phyloP scores from a whole-genome alignment of 1,140 invertebrate species.

The Brachionus paranguensis region DNA sequence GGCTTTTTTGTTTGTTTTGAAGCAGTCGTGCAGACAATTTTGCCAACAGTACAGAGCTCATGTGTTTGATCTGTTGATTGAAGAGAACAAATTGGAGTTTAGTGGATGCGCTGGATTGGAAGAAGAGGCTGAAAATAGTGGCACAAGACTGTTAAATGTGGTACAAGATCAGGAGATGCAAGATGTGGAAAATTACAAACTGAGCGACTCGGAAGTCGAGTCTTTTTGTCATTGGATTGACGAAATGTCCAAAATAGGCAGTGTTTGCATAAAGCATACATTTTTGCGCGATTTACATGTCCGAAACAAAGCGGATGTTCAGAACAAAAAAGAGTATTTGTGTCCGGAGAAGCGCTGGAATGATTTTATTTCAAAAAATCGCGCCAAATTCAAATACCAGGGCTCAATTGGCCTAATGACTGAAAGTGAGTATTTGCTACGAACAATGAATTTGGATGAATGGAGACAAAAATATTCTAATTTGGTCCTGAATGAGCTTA shows the following conservation, averaged over 20 bases:
- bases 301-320: background rate
- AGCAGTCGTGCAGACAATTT: background rate
- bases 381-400: background rate
- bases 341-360: background rate
- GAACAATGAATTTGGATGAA: background rate
- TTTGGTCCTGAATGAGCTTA: background rate
- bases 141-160: background rate
- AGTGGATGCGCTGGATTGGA: background rate
- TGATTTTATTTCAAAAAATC: background rate
- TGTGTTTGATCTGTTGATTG: background rate
- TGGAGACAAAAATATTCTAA: background rate
- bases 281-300: background rate
- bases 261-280: background rate
- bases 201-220: background rate
- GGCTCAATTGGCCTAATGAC: background rate
- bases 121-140: background rate
- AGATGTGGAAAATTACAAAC: background rate
- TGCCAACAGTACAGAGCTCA: background rate
- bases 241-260: background rate
- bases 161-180: background rate
- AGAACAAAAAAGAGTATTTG: background rate
- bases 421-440: background rate
- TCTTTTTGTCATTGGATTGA: background rate
- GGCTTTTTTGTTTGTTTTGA: background rate
- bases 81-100: background rate